Percentiles rank a stretch among this genome's conserved stretches.
Conservation (phyloP, 2,888 invertebrate species). For the Drosophila mayaguana region DNA sequence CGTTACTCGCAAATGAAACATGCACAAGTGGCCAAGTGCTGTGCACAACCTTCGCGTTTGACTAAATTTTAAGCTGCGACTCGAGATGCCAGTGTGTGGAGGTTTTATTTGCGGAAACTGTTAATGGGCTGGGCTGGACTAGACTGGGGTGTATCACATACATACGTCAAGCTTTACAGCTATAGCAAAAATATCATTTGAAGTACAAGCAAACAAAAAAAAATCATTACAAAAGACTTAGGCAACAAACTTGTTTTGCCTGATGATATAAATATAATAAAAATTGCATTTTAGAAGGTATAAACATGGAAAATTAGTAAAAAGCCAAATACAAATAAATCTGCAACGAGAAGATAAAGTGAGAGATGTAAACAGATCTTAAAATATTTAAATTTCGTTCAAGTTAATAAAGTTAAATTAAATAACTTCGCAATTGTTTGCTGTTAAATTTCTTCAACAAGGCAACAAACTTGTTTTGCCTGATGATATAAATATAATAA, state of each 20-base stretch:
- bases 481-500: slow-evolving; percentile 4
- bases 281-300: background rate
- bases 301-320: background rate
- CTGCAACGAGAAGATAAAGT: background rate
- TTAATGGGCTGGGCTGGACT: slow-evolving; percentile 46
- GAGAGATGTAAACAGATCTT: background rate
- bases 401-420: background rate
- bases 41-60: slow-evolving; percentile 73
- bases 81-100: slow-evolving; percentile 40
- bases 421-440: background rate
- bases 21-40: slow-evolving; percentile 51
- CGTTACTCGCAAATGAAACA: slow-evolving; percentile 56
- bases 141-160: slow-evolving; percentile 33
- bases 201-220: slow-evolving; percentile 25
- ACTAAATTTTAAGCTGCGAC: slow-evolving; percentile 70
- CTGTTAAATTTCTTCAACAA: slow-evolving; percentile 14
- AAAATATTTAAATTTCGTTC: background rate
- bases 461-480: slow-evolving; percentile 12
- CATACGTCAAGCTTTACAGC: slow-evolving; percentile 32
- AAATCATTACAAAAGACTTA: slow-evolving; percentile 56
- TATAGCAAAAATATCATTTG: slow-evolving; percentile 35
- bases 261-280: slow-evolving; percentile 5
- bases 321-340: background rate
- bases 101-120: slow-evolving; percentile 73
- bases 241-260: slow-evolving; percentile 51